Base-by-base conservation (phyloP, 2,888 invertebrate genomes). In the Pinctada fucata region DNA sequence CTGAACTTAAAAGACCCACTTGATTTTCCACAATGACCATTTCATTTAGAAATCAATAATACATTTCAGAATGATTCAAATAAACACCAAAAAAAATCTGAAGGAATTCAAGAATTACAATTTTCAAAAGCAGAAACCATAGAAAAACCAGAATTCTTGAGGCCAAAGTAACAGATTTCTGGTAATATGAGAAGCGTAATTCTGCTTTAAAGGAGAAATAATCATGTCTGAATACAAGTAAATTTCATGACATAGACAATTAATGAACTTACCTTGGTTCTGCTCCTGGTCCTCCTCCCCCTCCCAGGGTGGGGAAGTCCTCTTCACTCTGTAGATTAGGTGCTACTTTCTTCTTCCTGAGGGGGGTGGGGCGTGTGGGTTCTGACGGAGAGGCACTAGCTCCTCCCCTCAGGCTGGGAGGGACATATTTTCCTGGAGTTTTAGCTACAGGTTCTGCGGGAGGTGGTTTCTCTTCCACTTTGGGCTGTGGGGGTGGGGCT, bases 301-400 rank as follows among this genome's bases (percentile, higher is more conserved):
- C 90, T 31, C 91, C 91, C n/a, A 91, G 82, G 2, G 89, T 88
- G 4, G 91, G 91, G 79, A 91, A 91, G 78, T 91, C 91, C 48
- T 87, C 88, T 81, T 91, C 90, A 84, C 91, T 91, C 51, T 82
- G 83, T 63, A 91, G 75, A 83, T 90, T 91, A 3, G 91, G 91
- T 5, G 90, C 90, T 10, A 75, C 83, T 80, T 87, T 90, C 76
- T 87, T 88, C 71, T 81, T 84, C 69, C 88, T 79, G 52, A 84
- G 67, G 75, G 84, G 82, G 5, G 81, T 69, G 3, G 87, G 84
- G 45, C 82, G 64, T 4, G 83, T 81, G 3, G 82, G 80, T 6
- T 5, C 66, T 16, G 47, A 6, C 49, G 70, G 45, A 50, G 76
- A 51, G n/a, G 81, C 76, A 45, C 73, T 78, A 4, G 83, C 84